Evolutionary conservation across 2,797 vertebrate genomes (phyloP).

Genomic region (Anguilla anguilla): DNA sequence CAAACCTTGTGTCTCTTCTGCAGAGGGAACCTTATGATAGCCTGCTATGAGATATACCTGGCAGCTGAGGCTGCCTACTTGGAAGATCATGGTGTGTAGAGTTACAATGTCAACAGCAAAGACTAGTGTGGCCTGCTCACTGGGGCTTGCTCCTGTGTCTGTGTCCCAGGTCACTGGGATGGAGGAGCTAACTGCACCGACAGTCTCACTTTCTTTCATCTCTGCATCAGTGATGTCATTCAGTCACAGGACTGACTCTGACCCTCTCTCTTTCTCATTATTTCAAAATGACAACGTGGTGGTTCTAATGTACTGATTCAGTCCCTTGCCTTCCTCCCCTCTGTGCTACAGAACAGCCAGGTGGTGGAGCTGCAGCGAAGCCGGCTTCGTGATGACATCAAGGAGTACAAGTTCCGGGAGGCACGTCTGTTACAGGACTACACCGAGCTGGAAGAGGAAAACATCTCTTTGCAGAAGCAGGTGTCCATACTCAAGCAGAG

Average conservation of each 20-base stretch:
- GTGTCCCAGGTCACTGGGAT: neutral
- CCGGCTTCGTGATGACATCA: slow-evolving; percentile 92
- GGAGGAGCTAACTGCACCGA: slow-evolving; percentile 16
- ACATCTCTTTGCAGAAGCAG: slow-evolving; percentile 97
- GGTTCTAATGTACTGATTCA: neutral
- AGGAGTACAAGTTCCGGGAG: slow-evolving; percentile 96
- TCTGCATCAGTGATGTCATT: neutral
- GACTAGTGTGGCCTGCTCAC: neutral
- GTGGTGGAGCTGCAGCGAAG: slow-evolving; percentile 89
- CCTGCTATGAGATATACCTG: slow-evolving; percentile 59
- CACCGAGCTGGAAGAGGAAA: slow-evolving; percentile 96
- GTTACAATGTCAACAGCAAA: slow-evolving; percentile 45
- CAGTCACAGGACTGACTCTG: neutral
- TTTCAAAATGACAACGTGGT: neutral
- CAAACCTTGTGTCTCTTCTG: neutral
- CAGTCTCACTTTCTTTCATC: slow-evolving; percentile 24
- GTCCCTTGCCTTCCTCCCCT: neutral
- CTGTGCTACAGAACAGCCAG: slow-evolving; percentile 79
- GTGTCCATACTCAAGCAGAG: slow-evolving; percentile 92
- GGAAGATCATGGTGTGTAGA: slow-evolving; percentile 41
- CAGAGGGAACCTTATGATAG: slow-evolving; percentile 48
- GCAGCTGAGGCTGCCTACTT: slow-evolving; percentile 47
- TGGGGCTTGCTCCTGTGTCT: neutral
- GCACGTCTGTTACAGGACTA: slow-evolving; percentile 94
- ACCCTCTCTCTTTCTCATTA: neutral